phyloP scores from a whole-genome alignment of 1,140 invertebrate genomes.

The Charaxes varanes region DNA sequence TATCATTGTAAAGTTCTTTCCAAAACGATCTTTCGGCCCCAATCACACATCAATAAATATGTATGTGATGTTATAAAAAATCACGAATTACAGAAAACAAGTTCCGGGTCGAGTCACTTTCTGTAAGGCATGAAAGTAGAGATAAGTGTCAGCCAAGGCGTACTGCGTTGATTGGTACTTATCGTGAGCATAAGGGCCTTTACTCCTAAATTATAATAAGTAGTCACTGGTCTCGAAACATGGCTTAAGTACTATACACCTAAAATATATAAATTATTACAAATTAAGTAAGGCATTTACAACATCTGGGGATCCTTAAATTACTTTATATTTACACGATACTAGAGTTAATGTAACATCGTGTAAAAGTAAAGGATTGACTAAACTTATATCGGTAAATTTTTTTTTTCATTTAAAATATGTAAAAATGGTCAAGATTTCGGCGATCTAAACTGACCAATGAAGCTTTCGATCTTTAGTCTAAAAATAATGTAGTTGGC shows the following conservation, averaged over 20 bases:
- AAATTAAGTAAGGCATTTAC: constrained; percentile 74
- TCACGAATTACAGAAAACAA: constrained; percentile 65
- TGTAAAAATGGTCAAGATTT: constrained; percentile 70
- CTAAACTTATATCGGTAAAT: constrained; percentile 71
- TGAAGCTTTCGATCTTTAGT: constrained; percentile 32
- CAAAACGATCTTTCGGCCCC: constrained; percentile 54
- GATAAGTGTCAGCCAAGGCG: constrained; percentile 63
- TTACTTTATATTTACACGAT: constrained; percentile 66
- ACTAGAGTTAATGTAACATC: constrained; percentile 60
- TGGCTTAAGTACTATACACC: constrained; percentile 74
- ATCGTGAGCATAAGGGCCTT: constrained; percentile 51
- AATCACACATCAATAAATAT: too few relatives aligned
- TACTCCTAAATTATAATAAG: constrained; percentile 68
- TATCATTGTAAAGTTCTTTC: constrained; percentile 57
- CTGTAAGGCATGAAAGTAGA: constrained; percentile 44
- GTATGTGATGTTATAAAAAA: constrained; percentile 53
- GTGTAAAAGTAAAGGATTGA: constrained; percentile 69
- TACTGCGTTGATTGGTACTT: constrained; percentile 51
- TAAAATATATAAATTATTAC: constrained; percentile 74
- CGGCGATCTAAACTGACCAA: constrained; percentile 64
- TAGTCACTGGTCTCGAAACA: constrained; percentile 73
- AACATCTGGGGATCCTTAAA: constrained; percentile 67
- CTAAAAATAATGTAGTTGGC: background rate
- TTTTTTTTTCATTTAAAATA: constrained; percentile 59
- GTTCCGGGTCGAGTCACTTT: constrained; percentile 48